Evolutionary conservation across 2,113 vertebrate species (phyloP).

Genomic region (Eolophus roseicapilla): DNA sequence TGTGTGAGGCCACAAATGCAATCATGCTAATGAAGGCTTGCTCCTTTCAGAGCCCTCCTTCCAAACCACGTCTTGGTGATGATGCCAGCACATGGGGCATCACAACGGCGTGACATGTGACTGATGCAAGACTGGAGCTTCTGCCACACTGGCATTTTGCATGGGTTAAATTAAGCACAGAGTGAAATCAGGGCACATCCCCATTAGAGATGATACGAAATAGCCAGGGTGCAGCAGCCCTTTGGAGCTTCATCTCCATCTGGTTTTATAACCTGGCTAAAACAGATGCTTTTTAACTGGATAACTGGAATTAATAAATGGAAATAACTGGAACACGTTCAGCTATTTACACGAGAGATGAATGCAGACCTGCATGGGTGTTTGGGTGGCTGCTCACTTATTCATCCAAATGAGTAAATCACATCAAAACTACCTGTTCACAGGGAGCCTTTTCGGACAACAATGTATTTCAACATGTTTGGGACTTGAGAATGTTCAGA

Average conservation of each 20-base stretch:
- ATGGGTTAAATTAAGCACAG: background rate
- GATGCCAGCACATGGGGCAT: background rate
- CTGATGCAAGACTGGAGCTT: background rate
- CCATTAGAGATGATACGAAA: background rate
- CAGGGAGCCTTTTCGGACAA: background rate
- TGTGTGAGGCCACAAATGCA: background rate
- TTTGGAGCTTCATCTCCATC: constrained; percentile 20
- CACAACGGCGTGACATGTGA: background rate
- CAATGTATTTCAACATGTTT: background rate
- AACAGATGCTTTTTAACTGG: background rate
- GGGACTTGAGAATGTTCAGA: background rate
- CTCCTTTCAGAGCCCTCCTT: background rate
- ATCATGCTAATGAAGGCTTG: background rate
- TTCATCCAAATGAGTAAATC: background rate
- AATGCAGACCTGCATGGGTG: background rate
- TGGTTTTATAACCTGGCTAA: background rate
- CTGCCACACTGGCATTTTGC: background rate
- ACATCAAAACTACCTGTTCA: background rate
- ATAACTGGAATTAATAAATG: background rate
- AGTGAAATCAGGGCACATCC: background rate
- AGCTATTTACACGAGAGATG: background rate
- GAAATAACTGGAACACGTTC: background rate
- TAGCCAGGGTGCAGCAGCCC: background rate
- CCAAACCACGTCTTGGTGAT: background rate
- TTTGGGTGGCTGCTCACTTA: constrained; percentile 8